Evolutionary conservation across 2,888 invertebrate species (phyloP), one percentile per base, ranked within the genome.

Genomic region (Amphipyra tragopoginis): DNA sequence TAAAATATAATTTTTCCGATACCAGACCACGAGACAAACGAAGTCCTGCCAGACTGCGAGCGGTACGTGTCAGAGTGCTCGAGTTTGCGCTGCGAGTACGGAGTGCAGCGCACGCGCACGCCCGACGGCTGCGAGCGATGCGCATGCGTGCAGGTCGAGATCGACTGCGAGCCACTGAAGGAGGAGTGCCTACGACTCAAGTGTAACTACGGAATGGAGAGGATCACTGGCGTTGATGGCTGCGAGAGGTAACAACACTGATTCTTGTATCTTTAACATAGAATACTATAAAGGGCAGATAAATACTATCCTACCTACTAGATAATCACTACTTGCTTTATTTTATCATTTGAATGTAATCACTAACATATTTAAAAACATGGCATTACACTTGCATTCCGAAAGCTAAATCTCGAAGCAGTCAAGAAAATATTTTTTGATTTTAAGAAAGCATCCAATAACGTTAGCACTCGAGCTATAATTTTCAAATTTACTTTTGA

Each of bases 191-290:
- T 89, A 0, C 88, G 86, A 0, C 87, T 97, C 14, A 95, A 95
- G 33, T 98, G 98, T 86, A 95, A 96, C 0, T 97, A 97, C 83
- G 98, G 97, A 10, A 90, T 96, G 8, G 96, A 96, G 65, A 95
- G 65, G 44, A 69, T 21, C 29, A 39, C 39, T 8, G 88, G 79
- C 0, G 38, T 65, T 8, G 87, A 91, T 15, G 90, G 91, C 39
- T 92, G 92, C 59, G 83, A 85, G 38, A 88, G 88, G 91, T 91
- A 65, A 66, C 3, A 4, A 5, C 9, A 8, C 6, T 34, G 26
- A 38, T 21, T 10, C 33, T 10, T 21, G 5, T 49, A 5, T 13
- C 3, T 33, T n/a, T n/a, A n/a, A 13, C 13, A 2, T 0, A 8
- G 9, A 11, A 21, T 21, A 21, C 21, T 21, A 21, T 21, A 3